A percentile compares a stretch with the other conserved stretches of the same genome.
Conservation (phyloP, 2,113 vertebrate species). For the Datnioides undecimradiatus region DNA sequence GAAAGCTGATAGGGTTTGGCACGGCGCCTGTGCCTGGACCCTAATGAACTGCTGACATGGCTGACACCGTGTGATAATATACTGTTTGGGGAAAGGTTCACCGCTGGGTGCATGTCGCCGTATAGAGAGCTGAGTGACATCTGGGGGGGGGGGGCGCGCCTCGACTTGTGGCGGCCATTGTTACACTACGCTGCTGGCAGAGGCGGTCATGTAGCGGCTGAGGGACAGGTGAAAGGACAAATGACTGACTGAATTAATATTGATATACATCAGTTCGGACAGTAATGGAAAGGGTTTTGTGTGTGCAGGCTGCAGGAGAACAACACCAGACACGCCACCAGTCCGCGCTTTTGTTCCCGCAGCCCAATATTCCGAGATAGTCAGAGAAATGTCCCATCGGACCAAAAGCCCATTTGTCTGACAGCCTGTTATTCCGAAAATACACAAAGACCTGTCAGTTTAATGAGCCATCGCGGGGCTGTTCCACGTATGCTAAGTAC, state of each 20-base stretch:
- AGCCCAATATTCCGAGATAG: too few relatives aligned
- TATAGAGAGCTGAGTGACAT: not conserved
- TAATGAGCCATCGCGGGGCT: not conserved
- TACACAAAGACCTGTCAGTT: too few relatives aligned
- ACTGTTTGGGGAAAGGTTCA: not conserved
- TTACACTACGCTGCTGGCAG: not conserved
- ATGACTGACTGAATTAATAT: not conserved
- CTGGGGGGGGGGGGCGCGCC: conserved; percentile 7
- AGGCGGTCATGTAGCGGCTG: not conserved
- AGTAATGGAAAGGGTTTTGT: not conserved
- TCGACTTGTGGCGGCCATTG: not conserved
- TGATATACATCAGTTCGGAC: not conserved
- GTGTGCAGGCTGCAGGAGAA: not conserved
- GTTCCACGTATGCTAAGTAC: too few relatives aligned
- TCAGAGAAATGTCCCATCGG: too few relatives aligned
- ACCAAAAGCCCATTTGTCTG: too few relatives aligned
- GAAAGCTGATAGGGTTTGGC: conserved; percentile 29
- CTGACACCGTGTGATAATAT: not conserved
- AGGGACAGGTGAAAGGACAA: not conserved
- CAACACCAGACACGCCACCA: too few relatives aligned
- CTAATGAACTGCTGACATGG: conserved; percentile 41
- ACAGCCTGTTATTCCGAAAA: too few relatives aligned
- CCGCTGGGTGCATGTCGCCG: not conserved
- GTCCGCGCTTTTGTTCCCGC: too few relatives aligned
- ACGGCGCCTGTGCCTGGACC: not conserved